Evolutionary conservation across 2,888 invertebrate genomes (phyloP).

Genomic region (Rhamnusium bicolor): DNA sequence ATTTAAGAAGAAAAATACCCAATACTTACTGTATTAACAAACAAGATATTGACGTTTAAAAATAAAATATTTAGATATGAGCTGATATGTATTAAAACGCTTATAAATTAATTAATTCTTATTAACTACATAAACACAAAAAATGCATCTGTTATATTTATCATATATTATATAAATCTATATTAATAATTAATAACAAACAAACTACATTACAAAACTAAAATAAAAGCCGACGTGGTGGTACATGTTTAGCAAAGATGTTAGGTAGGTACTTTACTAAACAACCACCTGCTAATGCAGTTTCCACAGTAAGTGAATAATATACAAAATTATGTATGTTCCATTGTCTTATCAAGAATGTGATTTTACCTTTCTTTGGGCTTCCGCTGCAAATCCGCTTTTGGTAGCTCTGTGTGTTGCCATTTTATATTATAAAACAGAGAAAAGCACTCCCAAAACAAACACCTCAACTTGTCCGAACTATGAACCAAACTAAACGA

Average conservation of each 20-base stretch:
- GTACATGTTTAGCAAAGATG: background rate
- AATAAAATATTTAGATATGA: background rate
- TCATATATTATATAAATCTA: too few species aligned
- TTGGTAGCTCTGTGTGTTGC: slow-evolving; percentile 89
- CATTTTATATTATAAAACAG: slow-evolving; percentile 73
- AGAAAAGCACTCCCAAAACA: slow-evolving; percentile 39
- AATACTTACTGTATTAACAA: too few species aligned
- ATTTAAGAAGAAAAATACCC: background rate
- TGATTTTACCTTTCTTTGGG: slow-evolving; percentile 89
- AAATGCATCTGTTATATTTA: background rate
- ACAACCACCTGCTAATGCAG: slow-evolving; percentile 27
- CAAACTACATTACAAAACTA: background rate
- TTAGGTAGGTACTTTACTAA: too few species aligned
- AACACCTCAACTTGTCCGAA: slow-evolving; percentile 42
- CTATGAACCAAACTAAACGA: slow-evolving; percentile 40
- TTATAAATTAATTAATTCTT: too few species aligned
- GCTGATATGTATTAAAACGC: background rate
- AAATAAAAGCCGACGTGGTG: background rate
- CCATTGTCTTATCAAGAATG: background rate
- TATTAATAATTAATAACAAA: background rate
- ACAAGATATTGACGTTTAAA: too few species aligned
- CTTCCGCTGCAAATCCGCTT: slow-evolving; percentile 96
- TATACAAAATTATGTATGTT: background rate
- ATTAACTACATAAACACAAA: background rate
- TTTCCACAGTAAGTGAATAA: background rate